These are phyloP conservation scores for Parelbella ahira DNA, from an alignment of 2,888 invertebrate genomes.

Conservation along the genomic window DNA sequence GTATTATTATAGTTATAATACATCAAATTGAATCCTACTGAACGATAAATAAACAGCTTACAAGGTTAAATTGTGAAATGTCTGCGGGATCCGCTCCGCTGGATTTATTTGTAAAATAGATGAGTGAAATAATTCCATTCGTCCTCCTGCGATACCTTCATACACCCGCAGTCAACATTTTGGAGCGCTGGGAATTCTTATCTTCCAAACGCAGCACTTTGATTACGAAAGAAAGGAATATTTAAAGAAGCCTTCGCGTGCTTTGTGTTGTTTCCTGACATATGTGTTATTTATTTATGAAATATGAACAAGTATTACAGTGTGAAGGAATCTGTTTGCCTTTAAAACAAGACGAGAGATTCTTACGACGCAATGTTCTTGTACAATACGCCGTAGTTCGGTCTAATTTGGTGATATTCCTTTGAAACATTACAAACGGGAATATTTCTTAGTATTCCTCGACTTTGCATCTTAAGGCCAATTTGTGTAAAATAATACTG, in stretches of 20 bases:
- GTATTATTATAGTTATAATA: too few species aligned
- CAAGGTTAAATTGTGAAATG: slow-evolving; percentile 33
- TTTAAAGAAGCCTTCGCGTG: slow-evolving; percentile 67
- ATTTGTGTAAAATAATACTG: slow-evolving; percentile 15
- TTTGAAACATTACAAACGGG: slow-evolving; percentile 18
- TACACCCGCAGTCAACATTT: slow-evolving; percentile 46
- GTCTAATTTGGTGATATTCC: slow-evolving; percentile 15
- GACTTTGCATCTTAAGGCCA: slow-evolving; percentile 3
- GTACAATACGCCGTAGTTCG: slow-evolving; percentile 3
- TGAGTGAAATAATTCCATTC: slow-evolving; percentile 66
- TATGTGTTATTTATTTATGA: slow-evolving; percentile 65
- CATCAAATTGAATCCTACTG: too few species aligned
- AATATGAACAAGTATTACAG: slow-evolving; percentile 47
- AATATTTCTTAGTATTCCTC: slow-evolving; percentile 5
- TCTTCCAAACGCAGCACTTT: slow-evolving; percentile 74
- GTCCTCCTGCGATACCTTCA: slow-evolving; percentile 55
- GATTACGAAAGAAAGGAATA: slow-evolving; percentile 75
- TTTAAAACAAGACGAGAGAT: slow-evolving; percentile 8
- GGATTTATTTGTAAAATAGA: slow-evolving; percentile 70
- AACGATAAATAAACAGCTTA: slow-evolving; percentile 48
- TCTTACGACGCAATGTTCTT: slow-evolving; percentile 2
- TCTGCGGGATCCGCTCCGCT: slow-evolving; percentile 37
- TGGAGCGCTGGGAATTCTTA: slow-evolving; percentile 71
- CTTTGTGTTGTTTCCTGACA: slow-evolving; percentile 59
- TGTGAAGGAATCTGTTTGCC: slow-evolving; percentile 31